Evolutionary conservation across 2,797 vertebrate genomes (phyloP).

Genomic region (Tympanoctomys barrerae): DNA sequence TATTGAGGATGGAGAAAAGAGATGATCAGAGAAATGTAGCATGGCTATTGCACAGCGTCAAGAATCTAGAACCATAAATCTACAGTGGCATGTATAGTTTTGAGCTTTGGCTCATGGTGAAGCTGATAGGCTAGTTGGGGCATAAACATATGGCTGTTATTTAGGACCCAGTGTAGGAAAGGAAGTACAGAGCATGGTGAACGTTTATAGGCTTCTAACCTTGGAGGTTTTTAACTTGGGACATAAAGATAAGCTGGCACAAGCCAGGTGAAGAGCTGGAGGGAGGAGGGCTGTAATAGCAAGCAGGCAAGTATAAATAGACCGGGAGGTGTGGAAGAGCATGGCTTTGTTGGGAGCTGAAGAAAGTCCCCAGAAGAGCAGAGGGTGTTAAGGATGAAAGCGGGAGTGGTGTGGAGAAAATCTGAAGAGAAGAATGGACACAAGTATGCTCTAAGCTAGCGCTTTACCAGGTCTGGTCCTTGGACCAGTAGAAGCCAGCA

Average conservation of each 20-base stretch:
- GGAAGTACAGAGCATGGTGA: not conserved
- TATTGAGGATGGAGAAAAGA: not conserved
- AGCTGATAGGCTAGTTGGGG: not conserved
- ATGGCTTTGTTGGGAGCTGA: not conserved
- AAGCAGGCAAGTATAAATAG: not conserved
- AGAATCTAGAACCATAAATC: not conserved
- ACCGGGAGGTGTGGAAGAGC: not conserved
- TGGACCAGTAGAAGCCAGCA: not conserved
- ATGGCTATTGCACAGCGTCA: not conserved
- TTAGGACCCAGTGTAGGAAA: not conserved
- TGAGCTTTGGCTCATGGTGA: not conserved
- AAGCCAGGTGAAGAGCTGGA: slow-evolving; percentile 2
- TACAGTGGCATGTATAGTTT: not conserved
- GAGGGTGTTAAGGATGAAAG: not conserved
- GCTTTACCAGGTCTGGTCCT: not conserved
- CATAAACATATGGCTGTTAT: not conserved
- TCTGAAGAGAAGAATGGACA: not conserved
- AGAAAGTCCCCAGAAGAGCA: not conserved
- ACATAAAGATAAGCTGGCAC: not conserved
- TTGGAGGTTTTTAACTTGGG: not conserved
- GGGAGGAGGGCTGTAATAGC: not conserved
- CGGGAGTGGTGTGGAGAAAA: not conserved
- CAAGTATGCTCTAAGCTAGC: not conserved
- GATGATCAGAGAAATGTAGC: not conserved
- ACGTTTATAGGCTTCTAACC: not conserved